Evolutionary conservation across 1,140 invertebrate species (phyloP), one percentile per base, ranked within the genome.

Genomic region (Archivesica marissinica): DNA sequence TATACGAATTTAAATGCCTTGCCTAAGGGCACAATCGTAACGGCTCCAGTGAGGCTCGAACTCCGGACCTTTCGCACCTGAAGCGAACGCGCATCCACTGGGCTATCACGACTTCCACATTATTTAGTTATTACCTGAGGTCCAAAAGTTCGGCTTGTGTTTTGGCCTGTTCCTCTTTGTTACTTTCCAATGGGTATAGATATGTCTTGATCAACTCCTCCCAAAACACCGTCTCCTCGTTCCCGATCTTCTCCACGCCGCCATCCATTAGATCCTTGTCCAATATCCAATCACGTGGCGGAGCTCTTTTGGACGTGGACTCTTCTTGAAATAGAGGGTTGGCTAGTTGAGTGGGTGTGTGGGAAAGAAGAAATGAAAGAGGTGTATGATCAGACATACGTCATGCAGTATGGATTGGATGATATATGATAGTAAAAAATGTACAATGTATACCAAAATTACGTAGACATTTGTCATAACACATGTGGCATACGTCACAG

Each of bases 101-200:
- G n/a, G n/a, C n/a, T n/a, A n/a, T n/a, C n/a, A n/a, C n/a, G n/a
- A n/a, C n/a, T n/a, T n/a, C n/a, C n/a, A n/a, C n/a, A n/a, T n/a
- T n/a, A n/a, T n/a, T n/a, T n/a, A n/a, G n/a, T n/a, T n/a, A n/a
- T n/a, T 23, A 83, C 80, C 80, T 95, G 89, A 99, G 95, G 93
- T 98, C 97, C 95, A 97, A 97, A 91, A 99, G 95, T 94, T 98
- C 97, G 93, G 95, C 95, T 91, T 97, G 96, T 11, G 87, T 78
- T 41, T 89, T 88, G 28, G 89, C 85, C 81, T 92, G 80, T 33
- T 91, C 78, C 39, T 89, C 66, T 33, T 68, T 78, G 66, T 92
- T 77, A 17, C 88, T 89, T 50, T 90, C 88, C 70, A 92, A 20
- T 13, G 92, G 92, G 28, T 82, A 90, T 75, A 90, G 80, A 75